These are phyloP conservation scores for Pandion haliaetus DNA, from an alignment of 2,113 vertebrate species.

Conservation along the genomic window DNA sequence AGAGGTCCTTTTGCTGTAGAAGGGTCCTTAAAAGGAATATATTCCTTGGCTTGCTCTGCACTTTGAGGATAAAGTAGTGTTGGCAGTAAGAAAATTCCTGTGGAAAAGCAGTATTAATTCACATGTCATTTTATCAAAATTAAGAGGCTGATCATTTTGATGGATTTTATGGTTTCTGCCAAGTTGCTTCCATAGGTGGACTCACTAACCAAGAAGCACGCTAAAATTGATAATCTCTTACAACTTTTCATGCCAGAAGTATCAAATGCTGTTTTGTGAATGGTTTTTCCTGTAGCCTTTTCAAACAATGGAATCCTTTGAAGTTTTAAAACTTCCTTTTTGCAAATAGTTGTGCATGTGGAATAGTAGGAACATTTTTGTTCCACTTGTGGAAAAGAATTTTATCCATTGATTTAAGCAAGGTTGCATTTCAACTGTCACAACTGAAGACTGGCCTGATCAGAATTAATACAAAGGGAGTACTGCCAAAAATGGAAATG, in stretches of 20 bases:
- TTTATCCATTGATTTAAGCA: background rate
- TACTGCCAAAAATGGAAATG: background rate
- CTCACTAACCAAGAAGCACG: rapidly evolving
- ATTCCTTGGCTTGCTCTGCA: background rate
- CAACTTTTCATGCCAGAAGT: background rate
- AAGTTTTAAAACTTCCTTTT: background rate
- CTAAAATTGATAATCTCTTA: background rate
- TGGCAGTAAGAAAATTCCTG: background rate
- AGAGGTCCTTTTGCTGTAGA: background rate
- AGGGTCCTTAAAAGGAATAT: background rate
- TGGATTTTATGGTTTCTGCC: background rate
- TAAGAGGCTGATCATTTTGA: background rate
- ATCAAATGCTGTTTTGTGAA: background rate
- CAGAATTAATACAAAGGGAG: background rate
- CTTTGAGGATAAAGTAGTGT: background rate
- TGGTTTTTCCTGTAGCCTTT: background rate
- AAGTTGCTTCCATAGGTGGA: background rate
- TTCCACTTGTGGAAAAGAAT: background rate
- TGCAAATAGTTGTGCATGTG: background rate
- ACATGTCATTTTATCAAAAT: background rate
- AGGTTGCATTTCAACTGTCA: background rate
- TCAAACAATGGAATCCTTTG: background rate
- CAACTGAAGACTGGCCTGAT: background rate
- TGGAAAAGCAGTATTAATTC: background rate
- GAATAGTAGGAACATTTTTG: background rate